Conservation (phyloP, 2,113 vertebrate genomes). For the Hippocampus guttulatus region DNA sequence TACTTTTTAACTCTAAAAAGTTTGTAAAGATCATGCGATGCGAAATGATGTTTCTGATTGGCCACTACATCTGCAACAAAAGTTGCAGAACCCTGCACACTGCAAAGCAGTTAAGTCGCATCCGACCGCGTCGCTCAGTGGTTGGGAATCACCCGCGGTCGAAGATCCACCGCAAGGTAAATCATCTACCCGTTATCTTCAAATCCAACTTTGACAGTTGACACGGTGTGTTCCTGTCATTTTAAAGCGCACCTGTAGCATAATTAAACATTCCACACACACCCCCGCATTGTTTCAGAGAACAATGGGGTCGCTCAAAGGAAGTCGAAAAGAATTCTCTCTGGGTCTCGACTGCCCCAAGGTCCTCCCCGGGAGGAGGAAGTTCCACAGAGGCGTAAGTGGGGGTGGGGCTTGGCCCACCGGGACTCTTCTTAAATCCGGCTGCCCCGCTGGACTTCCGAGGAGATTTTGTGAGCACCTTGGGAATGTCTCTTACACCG, state of each 20-base stretch:
- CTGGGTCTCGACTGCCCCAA: neutral
- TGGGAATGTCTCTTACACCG: neutral
- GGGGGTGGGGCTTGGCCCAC: slow-evolving; percentile 27
- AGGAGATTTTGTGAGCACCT: slow-evolving; percentile 25
- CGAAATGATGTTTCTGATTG: too few relatives aligned
- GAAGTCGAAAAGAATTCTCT: slow-evolving; percentile 47
- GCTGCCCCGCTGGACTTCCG: neutral
- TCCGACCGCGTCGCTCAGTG: neutral
- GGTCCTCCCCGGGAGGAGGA: slow-evolving; percentile 21
- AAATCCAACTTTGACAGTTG: neutral
- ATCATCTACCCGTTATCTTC: neutral
- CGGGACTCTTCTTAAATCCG: slow-evolving; percentile 36
- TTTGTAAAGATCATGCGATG: too few relatives aligned
- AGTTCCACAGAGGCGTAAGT: neutral
- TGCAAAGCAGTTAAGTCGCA: too few relatives aligned
- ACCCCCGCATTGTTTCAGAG: slow-evolving; percentile 19
- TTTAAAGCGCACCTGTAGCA: neutral
- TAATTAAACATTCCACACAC: too few relatives aligned
- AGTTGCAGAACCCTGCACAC: too few relatives aligned
- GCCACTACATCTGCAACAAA: too few relatives aligned
- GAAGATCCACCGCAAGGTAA: neutral
- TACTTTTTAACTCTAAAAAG: too few relatives aligned
- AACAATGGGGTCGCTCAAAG: slow-evolving; percentile 34
- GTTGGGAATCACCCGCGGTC: neutral
- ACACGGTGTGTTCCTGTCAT: neutral